Percentiles rank a stretch among this genome's conserved stretches.
phyloP scores from a whole-genome alignment of 2,797 vertebrate genomes.

The Borostomias antarcticus region DNA sequence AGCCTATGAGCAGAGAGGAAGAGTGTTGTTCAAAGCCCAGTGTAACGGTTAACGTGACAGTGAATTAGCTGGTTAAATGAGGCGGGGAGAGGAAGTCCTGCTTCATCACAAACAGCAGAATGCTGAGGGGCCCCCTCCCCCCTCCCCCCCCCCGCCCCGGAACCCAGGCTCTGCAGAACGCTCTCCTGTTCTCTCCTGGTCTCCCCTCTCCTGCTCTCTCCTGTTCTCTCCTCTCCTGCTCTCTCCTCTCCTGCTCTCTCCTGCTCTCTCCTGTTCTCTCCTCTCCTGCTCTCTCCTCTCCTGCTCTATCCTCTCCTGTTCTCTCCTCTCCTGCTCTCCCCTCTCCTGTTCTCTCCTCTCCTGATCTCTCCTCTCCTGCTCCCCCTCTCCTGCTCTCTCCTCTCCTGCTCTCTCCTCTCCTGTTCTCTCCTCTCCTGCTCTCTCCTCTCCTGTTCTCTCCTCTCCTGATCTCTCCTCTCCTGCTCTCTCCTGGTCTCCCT shows the following conservation, averaged over 20 bases:
- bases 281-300: too few relatives aligned
- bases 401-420: too few relatives aligned
- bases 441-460: not conserved
- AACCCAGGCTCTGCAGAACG: not conserved
- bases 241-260: not conserved
- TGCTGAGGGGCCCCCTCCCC: not conserved
- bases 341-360: not conserved
- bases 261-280: not conserved
- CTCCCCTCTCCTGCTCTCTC: too few relatives aligned
- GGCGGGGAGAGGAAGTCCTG: not conserved
- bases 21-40: not conserved
- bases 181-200: not conserved
- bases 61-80: not conserved
- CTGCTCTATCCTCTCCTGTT: too few relatives aligned
- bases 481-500: constrained; percentile 43
- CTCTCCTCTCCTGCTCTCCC: not conserved
- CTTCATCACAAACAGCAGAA: constrained; percentile 21
- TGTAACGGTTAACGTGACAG: not conserved
- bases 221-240: not conserved
- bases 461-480: constrained; percentile 7
- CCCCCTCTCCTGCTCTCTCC: not conserved
- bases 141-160: not conserved
- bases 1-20: too few relatives aligned
- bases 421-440: not conserved
- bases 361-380: not conserved